These are phyloP conservation scores for Sinelater perroti DNA, from an alignment of 2,888 invertebrate genomes.

Conservation along the genomic window DNA sequence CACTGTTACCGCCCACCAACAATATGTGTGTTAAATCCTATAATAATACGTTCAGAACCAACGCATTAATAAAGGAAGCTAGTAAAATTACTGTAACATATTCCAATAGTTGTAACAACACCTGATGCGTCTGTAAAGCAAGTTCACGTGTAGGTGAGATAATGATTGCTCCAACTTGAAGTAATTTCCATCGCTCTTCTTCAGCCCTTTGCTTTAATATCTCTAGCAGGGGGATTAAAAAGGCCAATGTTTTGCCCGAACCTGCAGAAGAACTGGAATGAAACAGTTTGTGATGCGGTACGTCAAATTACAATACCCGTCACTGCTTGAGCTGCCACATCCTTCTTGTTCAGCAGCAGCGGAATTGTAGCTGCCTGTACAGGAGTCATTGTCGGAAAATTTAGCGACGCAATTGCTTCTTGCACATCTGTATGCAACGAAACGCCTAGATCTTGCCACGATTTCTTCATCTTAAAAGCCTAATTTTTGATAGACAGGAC, in stretches of 20 bases:
- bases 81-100: slow-evolving; percentile 57
- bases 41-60: slow-evolving; percentile 33
- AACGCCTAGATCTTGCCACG: slow-evolving; percentile 63
- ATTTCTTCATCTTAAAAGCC: slow-evolving; percentile 58
- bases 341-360: slow-evolving; percentile 86
- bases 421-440: slow-evolving; percentile 59
- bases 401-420: slow-evolving; percentile 62
- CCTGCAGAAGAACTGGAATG: slow-evolving; percentile 70
- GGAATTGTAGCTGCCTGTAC: slow-evolving; percentile 89
- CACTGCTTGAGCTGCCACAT: slow-evolving; percentile 97
- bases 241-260: slow-evolving; percentile 97
- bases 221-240: slow-evolving; percentile 91
- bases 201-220: slow-evolving; percentile 73
- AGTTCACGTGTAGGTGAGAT: slow-evolving; percentile 96
- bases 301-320: slow-evolving; percentile 64
- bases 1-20: slow-evolving; percentile 84
- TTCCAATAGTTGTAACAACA: slow-evolving; percentile 63
- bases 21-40: slow-evolving; percentile 66
- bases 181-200: slow-evolving; percentile 71
- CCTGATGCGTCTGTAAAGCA: slow-evolving; percentile 86
- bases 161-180: slow-evolving; percentile 87
- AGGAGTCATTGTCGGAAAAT: slow-evolving; percentile 69
- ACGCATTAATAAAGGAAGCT: neutral
- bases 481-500: no score
- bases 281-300: no score